Evolutionary conservation across 1,140 invertebrate genomes (phyloP).

Genomic region (Saxidomus purpurata): DNA sequence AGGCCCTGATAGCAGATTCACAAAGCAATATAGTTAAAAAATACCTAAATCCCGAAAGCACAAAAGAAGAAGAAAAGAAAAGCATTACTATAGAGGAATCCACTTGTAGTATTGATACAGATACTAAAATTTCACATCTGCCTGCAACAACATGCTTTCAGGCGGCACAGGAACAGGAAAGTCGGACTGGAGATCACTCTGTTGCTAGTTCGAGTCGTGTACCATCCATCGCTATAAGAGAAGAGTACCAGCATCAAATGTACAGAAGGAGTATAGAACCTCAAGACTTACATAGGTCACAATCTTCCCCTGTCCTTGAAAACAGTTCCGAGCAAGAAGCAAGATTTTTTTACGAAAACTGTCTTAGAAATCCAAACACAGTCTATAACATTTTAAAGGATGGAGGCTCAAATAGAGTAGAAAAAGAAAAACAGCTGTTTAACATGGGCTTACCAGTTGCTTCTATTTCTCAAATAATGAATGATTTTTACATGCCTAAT

Average conservation of each 20-base stretch:
- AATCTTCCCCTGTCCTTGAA: not conserved
- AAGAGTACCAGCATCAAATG: conserved; percentile 41
- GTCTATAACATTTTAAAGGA: not conserved
- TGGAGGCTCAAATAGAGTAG: not conserved
- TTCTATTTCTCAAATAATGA: not conserved
- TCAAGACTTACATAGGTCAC: not conserved
- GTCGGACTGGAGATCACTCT: conserved; percentile 7
- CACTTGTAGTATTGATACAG: not conserved
- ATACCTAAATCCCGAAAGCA: conserved; percentile 64
- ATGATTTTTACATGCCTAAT: not conserved
- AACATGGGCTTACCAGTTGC: not conserved
- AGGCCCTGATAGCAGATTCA: conserved; percentile 78
- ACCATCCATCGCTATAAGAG: conserved; percentile 34
- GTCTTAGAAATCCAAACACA: conserved; percentile 37
- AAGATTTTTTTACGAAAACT: conserved; percentile 44
- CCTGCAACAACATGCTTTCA: not conserved
- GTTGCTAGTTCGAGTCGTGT: not conserved
- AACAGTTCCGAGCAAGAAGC: conserved; percentile 39
- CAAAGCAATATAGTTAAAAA: conserved; percentile 78
- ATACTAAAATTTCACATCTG: not conserved
- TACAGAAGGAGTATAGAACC: conserved; percentile 58
- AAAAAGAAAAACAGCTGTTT: conserved; percentile 29
- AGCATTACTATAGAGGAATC: conserved; percentile 30
- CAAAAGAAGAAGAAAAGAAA: not conserved
- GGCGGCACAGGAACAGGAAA: not conserved